These are phyloP conservation scores for Hydrochoerus hydrochaeris DNA, from an alignment of 2,113 vertebrate genomes.

Conservation along the genomic window DNA sequence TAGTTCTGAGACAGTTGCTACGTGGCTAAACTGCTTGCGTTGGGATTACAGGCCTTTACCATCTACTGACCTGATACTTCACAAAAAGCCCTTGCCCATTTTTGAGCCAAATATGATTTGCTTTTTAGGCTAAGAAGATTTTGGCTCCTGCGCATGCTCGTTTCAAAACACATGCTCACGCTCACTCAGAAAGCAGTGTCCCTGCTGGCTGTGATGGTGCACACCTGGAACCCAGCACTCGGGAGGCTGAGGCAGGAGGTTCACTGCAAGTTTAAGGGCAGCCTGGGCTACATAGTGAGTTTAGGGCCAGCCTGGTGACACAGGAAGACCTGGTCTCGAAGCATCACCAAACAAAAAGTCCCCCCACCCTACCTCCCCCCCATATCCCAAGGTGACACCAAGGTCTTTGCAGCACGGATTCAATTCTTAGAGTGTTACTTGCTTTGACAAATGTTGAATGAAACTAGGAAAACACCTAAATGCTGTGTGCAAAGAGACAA, in stretches of 20 bases:
- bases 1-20: not conserved
- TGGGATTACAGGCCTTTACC: not conserved
- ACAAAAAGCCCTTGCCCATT: not conserved
- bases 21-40: not conserved
- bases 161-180: not conserved
- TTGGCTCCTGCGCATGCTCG: not conserved
- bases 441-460: not conserved
- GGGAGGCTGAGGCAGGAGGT: not conserved
- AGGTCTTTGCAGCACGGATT: not conserved
- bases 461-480: not conserved
- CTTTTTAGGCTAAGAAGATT: not conserved
- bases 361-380: not conserved
- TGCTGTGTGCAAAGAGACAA: not conserved
- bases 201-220: not conserved
- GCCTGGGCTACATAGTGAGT: not conserved
- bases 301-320: not conserved
- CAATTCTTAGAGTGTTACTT: not conserved
- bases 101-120: not conserved
- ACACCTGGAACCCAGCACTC: not conserved
- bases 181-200: not conserved
- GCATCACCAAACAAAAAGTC: no score
- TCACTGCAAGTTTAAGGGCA: not conserved
- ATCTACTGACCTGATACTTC: not conserved
- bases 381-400: not conserved
- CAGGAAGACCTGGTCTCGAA: not conserved